Percentiles rank a stretch among this genome's conserved stretches.
Evolutionary conservation across 2,113 vertebrate species (phyloP).

Genomic region (Tretioscincus oriximinensis): DNA sequence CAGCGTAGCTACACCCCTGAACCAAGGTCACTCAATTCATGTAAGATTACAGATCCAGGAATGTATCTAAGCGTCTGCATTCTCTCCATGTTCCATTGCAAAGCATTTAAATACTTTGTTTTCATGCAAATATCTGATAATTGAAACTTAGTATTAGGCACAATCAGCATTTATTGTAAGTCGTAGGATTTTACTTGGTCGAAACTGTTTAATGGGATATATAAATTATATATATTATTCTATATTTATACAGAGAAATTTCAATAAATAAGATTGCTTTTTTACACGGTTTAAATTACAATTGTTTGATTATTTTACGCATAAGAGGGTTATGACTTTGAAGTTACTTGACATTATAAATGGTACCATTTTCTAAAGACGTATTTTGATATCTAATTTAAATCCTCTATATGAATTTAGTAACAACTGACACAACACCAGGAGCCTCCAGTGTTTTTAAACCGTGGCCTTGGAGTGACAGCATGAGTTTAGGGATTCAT

Average conservation of each 20-base stretch:
- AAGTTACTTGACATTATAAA: background rate
- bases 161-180: conserved; percentile 10
- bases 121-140: background rate
- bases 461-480: background rate
- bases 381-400: background rate
- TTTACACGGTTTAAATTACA: conserved; percentile 5
- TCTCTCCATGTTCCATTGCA: conserved; percentile 23
- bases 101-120: conserved; percentile 2
- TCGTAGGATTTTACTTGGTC: conserved; percentile 24
- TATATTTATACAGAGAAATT: background rate
- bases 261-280: background rate
- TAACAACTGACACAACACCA: background rate
- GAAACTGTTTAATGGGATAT: conserved; percentile 20
- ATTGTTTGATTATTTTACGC: background rate
- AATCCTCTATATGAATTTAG: conserved; percentile 23
- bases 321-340: background rate
- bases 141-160: background rate
- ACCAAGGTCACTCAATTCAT: too few species aligned
- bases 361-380: background rate
- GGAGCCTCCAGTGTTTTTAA: background rate
- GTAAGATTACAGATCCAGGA: too few species aligned
- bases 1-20: too few species aligned
- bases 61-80: too few species aligned
- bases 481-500: too few species aligned
- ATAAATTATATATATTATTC: conserved; percentile 38